Percentiles rank a stretch among this genome's conserved stretches.
These are phyloP conservation scores for Lanistes nyassanus DNA, from an alignment of 1,140 invertebrate genomes.

Conservation along the genomic window DNA sequence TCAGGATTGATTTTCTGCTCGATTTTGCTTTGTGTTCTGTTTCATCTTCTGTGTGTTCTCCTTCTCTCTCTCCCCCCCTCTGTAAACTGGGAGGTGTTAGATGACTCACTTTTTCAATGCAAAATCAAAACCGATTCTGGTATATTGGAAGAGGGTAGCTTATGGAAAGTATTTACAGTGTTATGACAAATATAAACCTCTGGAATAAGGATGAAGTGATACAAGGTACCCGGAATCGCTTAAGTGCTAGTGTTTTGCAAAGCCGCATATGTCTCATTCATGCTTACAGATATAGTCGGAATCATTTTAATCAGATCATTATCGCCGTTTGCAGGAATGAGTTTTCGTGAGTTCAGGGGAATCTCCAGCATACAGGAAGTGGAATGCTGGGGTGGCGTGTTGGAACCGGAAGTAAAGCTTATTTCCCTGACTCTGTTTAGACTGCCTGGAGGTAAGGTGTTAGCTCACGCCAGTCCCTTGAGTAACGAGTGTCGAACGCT, in stretches of 20 bases:
- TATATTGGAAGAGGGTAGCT: no score
- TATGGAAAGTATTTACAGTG: background rate
- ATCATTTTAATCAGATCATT: background rate
- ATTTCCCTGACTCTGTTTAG: conserved; percentile 18
- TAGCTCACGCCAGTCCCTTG: conserved; percentile 4
- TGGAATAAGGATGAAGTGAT: background rate
- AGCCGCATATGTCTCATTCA: background rate
- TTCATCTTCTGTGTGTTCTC: no score
- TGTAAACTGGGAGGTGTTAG: no score
- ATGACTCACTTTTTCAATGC: no score
- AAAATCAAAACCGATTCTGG: no score
- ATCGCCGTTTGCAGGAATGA: conserved; percentile 3
- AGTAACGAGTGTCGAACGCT: background rate
- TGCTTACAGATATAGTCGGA: background rate
- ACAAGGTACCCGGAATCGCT: background rate
- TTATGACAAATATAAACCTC: no score
- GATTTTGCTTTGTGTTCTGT: no score
- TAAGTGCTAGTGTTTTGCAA: no score
- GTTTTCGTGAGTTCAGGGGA: conserved; percentile 1
- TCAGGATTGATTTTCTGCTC: no score
- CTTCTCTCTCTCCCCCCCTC: no score
- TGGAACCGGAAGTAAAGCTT: conserved; percentile 5
- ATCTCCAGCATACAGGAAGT: conserved; percentile 23
- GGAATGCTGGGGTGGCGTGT: conserved; percentile 16
- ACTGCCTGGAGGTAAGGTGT: background rate